phyloP scores from a whole-genome alignment of 2,888 invertebrate species.

The Anodontia alba region DNA sequence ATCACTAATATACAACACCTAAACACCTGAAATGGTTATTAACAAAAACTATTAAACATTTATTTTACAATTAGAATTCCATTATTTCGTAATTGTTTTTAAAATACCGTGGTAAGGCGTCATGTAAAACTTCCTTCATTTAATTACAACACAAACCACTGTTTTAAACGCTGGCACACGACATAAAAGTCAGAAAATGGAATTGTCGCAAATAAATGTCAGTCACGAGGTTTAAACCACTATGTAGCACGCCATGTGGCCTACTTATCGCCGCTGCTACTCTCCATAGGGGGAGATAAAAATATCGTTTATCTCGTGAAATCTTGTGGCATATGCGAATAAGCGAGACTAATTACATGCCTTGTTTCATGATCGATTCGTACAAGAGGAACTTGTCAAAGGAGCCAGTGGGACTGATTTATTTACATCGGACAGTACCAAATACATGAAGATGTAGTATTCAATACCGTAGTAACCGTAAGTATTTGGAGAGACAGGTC shows the following conservation, averaged over 20 bases:
- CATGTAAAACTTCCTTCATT: no score
- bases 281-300: slow-evolving; percentile 15
- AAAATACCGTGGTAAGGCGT: no score
- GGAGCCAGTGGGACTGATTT: not conserved
- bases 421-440: no score
- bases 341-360: slow-evolving; percentile 18
- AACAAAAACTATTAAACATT: no score
- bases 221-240: slow-evolving; percentile 2
- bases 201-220: not conserved
- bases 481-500: no score
- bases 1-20: no score
- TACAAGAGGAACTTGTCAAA: not conserved
- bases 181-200: not conserved
- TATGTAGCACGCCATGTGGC: not conserved
- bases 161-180: not conserved
- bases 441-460: no score
- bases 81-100: no score
- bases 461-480: no score
- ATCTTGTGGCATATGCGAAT: slow-evolving; percentile 26
- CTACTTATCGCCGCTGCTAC: slow-evolving; percentile 8
- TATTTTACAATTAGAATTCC: no score
- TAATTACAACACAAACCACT: not conserved
- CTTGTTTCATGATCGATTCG: slow-evolving; percentile 17
- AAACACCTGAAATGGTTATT: no score
- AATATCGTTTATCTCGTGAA: slow-evolving; percentile 25